A percentile compares a stretch with the other conserved stretches of the same genome.
Conservation (phyloP, 2,797 vertebrate species). For the Poeciliopsis turneri region DNA sequence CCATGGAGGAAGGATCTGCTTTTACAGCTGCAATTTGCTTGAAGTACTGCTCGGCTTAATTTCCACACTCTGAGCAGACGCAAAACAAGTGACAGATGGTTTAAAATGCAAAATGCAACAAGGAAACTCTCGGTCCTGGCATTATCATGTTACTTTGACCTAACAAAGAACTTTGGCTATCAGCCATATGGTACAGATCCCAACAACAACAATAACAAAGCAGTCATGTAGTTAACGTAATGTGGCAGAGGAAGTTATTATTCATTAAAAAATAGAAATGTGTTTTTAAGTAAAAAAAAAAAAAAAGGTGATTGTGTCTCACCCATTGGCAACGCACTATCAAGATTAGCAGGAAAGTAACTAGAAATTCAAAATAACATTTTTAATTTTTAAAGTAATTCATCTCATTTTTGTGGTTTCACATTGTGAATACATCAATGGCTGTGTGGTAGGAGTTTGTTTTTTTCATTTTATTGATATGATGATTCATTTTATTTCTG, state of each 20-base stretch:
- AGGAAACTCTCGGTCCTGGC: neutral
- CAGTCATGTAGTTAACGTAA: neutral
- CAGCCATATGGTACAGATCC: neutral
- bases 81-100: conserved; percentile 5
- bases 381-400: neutral
- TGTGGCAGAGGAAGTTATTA: too few species aligned
- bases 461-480: neutral
- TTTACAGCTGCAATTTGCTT: conserved; percentile 46
- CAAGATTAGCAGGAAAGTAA: neutral
- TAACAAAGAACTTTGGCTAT: neutral
- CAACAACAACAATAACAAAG: neutral
- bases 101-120: neutral
- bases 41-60: conserved; percentile 4
- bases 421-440: neutral
- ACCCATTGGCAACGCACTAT: neutral
- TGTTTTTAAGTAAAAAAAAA: neutral
- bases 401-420: neutral
- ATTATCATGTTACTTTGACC: neutral
- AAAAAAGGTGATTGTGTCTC: neutral
- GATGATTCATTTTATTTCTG: neutral
- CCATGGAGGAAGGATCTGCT: conserved; percentile 38
- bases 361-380: neutral
- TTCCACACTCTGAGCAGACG: neutral
- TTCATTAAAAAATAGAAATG: too few species aligned
- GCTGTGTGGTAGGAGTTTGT: neutral